Conservation (phyloP, 2,888 invertebrate genomes). For the Dexiosoma caninum region DNA sequence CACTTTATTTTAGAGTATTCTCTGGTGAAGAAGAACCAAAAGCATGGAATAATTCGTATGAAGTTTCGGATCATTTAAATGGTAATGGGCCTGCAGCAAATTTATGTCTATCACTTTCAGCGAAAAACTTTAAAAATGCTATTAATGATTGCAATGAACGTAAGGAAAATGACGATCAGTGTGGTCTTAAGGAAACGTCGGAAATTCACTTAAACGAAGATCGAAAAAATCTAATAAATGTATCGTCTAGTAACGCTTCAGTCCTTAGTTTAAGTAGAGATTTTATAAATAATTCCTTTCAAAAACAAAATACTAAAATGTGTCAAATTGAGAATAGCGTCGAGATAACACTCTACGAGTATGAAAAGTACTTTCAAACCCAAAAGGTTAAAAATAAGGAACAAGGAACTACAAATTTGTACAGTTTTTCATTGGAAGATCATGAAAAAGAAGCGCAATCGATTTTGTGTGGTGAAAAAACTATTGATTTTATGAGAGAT, state of each 20-base stretch:
- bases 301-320: constrained; percentile 34
- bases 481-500: constrained; percentile 25
- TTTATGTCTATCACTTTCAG: not conserved
- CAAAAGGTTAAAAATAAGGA: not conserved
- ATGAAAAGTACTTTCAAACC: constrained; percentile 25
- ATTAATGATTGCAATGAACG: not conserved
- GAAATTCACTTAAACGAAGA: not conserved
- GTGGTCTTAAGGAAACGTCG: not conserved
- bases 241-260: not conserved
- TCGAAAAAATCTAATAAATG: not conserved
- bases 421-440: constrained; percentile 46
- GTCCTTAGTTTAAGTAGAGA: constrained; percentile 6
- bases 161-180: not conserved
- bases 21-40: constrained; percentile 58
- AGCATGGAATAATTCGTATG: constrained; percentile 64
- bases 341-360: constrained; percentile 45
- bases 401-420: not conserved
- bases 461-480: constrained; percentile 19
- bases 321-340: constrained; percentile 44
- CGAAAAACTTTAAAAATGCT: not conserved
- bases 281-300: constrained; percentile 16
- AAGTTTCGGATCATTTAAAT: constrained; percentile 60
- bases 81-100: constrained; percentile 19
- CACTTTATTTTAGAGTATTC: constrained; percentile 61
- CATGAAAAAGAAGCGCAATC: constrained; percentile 17